Base-by-base conservation (phyloP, 2,113 vertebrate species). In the Hemiprocne comata region DNA sequence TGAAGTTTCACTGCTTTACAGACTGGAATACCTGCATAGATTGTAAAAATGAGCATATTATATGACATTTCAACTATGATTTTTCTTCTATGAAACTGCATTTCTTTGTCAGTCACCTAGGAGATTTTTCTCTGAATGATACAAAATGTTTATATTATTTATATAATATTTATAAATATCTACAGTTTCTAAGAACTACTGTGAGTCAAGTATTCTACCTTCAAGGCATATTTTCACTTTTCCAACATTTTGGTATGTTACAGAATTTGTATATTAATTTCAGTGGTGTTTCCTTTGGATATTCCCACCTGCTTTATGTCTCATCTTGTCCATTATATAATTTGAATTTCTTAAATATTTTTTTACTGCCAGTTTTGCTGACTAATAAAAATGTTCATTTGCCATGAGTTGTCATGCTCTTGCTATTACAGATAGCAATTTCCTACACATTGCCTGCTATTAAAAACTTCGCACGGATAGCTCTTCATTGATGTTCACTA, bases 281-380 rank as follows among this genome's bases (percentile, higher is more conserved):
- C 7, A 53, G 7, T 34, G 11, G 20, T 36, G 76, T 87, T 94
- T 93, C 2, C 36, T 85, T 90, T 85, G n/a, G 14, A 73, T 69
- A 87, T 82, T 62, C 13, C 13, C n/a, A 79, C 69, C 40, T 90
- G 42, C 3, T 73, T 66, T 69, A 70, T 50, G 11, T 44, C 28
- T 89, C 28, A 28, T 12, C 10, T 66, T 51, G 15, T 4, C 13
- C 4, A 29, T 51, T 58, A 67, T 4, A 9, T 54, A 87, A 55
- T 86, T 74, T 88, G 9, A 85, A 94, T 89, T 89, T 94, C 65
- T 89, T 10, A n/a, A 79, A 15, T 9, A 74, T n/a, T 82, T 96
- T 74, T 74, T 5, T n/a, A 38, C 19, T 29, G 54, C 2, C 19
- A 77, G 6, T 77, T 92, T 78, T 89, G 48, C 66, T 95, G 53